phyloP scores from a whole-genome alignment of 2,797 vertebrate species.

The Phrynocephalus forsythii region DNA sequence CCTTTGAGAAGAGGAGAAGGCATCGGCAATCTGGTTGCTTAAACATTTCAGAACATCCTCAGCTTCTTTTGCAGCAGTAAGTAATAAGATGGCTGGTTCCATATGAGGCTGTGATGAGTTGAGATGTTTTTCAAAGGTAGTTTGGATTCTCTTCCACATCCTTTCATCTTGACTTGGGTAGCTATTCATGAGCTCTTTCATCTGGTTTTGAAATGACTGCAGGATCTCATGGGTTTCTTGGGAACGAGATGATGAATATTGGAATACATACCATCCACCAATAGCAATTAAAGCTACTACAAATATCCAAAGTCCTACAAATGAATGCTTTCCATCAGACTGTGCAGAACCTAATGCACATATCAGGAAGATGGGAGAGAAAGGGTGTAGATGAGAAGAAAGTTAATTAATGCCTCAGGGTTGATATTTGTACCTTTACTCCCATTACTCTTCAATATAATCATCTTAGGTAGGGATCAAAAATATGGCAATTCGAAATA shows the following conservation, averaged over 20 bases:
- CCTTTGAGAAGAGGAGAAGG: conserved; percentile 84
- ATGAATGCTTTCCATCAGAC: conserved; percentile 22
- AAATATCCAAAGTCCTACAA: conserved; percentile 13
- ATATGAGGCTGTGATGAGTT: conserved; percentile 73
- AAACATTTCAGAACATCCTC: conserved; percentile 87
- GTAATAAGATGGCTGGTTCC: conserved; percentile 89
- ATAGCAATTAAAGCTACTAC: rapidly evolving
- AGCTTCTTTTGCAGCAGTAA: conserved; percentile 84
- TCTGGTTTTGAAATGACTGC: conserved; percentile 71
- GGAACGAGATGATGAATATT: conserved; percentile 23
- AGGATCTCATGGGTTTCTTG: conserved; percentile 60
- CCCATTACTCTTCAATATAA: background rate
- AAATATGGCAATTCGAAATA: background rate
- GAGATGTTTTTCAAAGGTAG: conserved; percentile 85
- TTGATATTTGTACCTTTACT: background rate
- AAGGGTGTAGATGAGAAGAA: background rate
- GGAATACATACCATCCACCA: conserved; percentile 20
- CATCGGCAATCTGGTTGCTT: conserved; percentile 82
- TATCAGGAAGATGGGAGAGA: background rate
- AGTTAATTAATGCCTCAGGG: background rate
- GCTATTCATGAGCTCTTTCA: conserved; percentile 70
- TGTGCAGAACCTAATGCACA: conserved; percentile 38
- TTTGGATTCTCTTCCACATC: conserved; percentile 85
- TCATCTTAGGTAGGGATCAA: background rate
- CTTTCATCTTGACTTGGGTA: conserved; percentile 84